Evolutionary conservation across 2,113 vertebrate genomes (phyloP).

Genomic region (Oenanthe melanoleuca): DNA sequence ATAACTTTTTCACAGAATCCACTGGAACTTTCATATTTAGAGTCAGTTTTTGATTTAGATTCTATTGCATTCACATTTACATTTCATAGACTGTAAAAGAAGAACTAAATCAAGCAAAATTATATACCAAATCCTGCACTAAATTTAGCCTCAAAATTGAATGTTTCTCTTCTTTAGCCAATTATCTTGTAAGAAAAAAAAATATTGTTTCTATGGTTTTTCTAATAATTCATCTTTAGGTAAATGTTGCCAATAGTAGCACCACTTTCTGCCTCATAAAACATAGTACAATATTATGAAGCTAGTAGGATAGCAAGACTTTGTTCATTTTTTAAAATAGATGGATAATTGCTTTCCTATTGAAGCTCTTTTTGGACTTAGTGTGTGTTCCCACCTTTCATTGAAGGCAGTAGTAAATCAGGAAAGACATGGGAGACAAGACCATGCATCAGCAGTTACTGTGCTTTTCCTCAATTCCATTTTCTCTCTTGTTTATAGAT

Average conservation of each 20-base stretch:
- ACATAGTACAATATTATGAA: not conserved
- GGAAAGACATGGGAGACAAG: not conserved
- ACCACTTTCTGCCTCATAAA: not conserved
- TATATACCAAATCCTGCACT: not conserved
- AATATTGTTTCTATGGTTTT: not conserved
- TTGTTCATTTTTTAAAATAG: not conserved
- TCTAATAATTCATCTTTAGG: not conserved
- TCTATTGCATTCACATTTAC: not conserved
- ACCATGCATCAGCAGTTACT: not conserved
- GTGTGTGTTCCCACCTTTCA: not conserved
- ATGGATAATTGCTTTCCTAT: not conserved
- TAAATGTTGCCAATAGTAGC: not conserved
- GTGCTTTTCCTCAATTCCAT: not conserved
- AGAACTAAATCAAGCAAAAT: not conserved
- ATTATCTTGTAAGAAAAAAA: not conserved
- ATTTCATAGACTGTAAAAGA: not conserved
- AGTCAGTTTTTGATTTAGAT: not conserved
- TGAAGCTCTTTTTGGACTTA: not conserved
- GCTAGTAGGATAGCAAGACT: not conserved
- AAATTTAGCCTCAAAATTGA: not conserved
- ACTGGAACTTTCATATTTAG: not conserved
- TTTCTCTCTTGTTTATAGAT: not conserved
- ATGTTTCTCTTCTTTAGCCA: not conserved
- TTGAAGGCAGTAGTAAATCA: not conserved
- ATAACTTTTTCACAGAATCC: not conserved